phyloP scores from a whole-genome alignment of 1,140 invertebrate genomes.

The Plectrocnemia conspersa region DNA sequence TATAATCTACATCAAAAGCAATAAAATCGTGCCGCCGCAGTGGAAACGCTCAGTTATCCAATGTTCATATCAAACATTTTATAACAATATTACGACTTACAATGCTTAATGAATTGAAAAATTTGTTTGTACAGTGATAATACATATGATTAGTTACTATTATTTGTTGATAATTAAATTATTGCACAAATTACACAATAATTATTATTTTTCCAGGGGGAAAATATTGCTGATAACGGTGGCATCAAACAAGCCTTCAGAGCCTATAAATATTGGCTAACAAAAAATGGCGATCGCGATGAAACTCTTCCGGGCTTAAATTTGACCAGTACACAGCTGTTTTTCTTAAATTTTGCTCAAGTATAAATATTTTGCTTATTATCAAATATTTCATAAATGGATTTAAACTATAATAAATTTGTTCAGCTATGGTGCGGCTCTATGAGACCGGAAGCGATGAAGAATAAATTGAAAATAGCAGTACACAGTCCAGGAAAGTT shows the following conservation, averaged over 20 bases:
- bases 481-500: constrained; percentile 94
- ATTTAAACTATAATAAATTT: neutral
- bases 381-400: neutral
- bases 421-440: constrained; percentile 93
- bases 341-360: constrained; percentile 57
- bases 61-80: too few relatives aligned
- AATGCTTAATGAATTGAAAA: too few relatives aligned
- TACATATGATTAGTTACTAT: too few relatives aligned
- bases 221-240: constrained; percentile 96
- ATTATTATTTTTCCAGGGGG: constrained; percentile 56
- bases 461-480: constrained; percentile 89
- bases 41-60: too few relatives aligned
- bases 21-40: too few relatives aligned
- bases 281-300: constrained; percentile 42
- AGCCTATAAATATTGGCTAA: constrained; percentile 51
- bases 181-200: too few relatives aligned
- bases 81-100: too few relatives aligned
- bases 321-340: constrained; percentile 54
- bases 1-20: too few relatives aligned
- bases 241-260: constrained; percentile 90
- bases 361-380: constrained; percentile 31
- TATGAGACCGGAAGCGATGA: constrained; percentile 92
- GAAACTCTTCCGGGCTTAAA: constrained; percentile 52
- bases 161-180: too few relatives aligned
- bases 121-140: too few relatives aligned